phyloP scores from a whole-genome alignment of 1,140 invertebrate species.

The Polypedilum pembai region DNA sequence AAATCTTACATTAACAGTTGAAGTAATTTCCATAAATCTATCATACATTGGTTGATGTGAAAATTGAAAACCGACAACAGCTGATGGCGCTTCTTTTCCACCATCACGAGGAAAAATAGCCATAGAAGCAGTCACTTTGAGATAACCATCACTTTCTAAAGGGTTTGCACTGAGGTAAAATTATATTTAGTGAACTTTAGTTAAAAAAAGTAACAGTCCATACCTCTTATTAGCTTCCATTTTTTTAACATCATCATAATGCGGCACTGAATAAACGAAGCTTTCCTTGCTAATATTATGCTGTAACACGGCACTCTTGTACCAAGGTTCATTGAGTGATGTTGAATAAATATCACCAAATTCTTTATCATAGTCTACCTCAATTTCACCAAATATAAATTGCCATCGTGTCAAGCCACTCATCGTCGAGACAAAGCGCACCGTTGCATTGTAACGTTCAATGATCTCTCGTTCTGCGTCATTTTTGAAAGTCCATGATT shows the following conservation, averaged over 20 bases:
- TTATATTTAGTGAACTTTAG: no score
- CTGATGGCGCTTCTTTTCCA: constrained; percentile 69
- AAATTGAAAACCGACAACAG: constrained; percentile 80
- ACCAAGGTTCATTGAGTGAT: constrained; percentile 87
- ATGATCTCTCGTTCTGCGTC: constrained; percentile 49
- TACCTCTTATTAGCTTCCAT: no score
- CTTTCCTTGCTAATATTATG: constrained; percentile 65
- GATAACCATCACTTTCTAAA: constrained; percentile 50
- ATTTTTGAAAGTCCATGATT: constrained; percentile 50
- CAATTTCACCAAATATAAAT: constrained; percentile 52
- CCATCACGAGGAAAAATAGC: constrained; percentile 76
- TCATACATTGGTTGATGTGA: constrained; percentile 57
- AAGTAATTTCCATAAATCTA: constrained; percentile 63
- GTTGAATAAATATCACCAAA: constrained; percentile 71
- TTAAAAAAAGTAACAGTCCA: no score
- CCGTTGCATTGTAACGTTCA: constrained; percentile 56
- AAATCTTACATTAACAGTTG: constrained; percentile 41
- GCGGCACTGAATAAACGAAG: constrained; percentile 71
- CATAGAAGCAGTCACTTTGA: constrained; percentile 68
- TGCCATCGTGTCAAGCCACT: constrained; percentile 83
- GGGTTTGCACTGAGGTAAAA: no score
- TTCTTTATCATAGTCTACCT: constrained; percentile 48
- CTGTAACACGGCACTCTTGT: constrained; percentile 81
- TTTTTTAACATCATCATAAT: constrained; percentile 49
- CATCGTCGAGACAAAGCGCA: constrained; percentile 78